Percentiles rank a stretch among this genome's conserved stretches.
Conservation (phyloP, 2,888 invertebrate species). For the Helleia helle region DNA sequence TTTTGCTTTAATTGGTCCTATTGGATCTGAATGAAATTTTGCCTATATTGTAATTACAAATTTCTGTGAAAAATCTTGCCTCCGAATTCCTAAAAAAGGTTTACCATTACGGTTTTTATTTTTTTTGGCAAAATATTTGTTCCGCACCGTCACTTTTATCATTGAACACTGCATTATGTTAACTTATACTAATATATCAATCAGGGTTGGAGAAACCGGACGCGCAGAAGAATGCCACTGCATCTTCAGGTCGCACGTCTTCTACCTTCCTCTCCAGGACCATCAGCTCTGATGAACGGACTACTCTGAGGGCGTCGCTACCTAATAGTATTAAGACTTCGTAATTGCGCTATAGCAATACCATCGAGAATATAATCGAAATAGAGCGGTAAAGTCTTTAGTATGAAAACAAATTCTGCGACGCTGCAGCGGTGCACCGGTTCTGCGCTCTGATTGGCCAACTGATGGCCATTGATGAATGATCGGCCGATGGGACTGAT, state of each 20-base stretch:
- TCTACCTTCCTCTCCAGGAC: conserved; percentile 61
- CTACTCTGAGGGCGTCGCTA: conserved; percentile 39
- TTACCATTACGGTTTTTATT: background rate
- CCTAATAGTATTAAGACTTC: conserved; percentile 41
- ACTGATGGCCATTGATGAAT: too few relatives aligned
- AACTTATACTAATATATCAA: conserved; percentile 52
- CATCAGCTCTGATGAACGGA: conserved; percentile 55
- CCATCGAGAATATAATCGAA: too few relatives aligned
- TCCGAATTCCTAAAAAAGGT: background rate
- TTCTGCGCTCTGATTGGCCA: too few relatives aligned
- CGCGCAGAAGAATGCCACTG: conserved; percentile 49
- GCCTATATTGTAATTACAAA: too few relatives aligned
- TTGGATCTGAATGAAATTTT: too few relatives aligned
- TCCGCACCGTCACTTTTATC: conserved; percentile 13
- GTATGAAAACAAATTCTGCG: too few relatives aligned
- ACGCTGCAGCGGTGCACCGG: too few relatives aligned
- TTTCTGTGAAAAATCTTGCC: too few relatives aligned
- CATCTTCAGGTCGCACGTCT: conserved; percentile 52
- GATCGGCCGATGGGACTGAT: too few relatives aligned
- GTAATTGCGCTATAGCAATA: conserved; percentile 14
- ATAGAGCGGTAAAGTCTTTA: too few relatives aligned
- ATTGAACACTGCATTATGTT: conserved; percentile 19
- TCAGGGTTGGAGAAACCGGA: conserved; percentile 61
- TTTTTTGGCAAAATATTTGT: background rate
- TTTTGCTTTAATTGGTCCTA: too few relatives aligned